Conservation (phyloP, 1,140 invertebrate genomes). For the Ooceraea biroi region DNA sequence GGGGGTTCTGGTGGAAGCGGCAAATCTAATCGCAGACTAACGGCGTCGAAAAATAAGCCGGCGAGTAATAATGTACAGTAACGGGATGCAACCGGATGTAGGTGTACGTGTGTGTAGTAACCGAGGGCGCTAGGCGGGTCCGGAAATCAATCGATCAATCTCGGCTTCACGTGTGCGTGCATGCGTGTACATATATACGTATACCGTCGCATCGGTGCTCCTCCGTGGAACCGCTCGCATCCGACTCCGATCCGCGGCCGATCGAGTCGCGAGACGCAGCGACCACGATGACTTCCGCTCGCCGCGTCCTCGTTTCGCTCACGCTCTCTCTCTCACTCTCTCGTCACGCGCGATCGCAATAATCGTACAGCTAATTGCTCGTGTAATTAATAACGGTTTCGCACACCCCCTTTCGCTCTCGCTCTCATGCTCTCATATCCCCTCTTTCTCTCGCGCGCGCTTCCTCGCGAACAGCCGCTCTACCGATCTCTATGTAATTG, state of each 20-base stretch:
- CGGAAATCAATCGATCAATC: slow-evolving; percentile 69
- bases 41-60: slow-evolving; percentile 70
- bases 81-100: slow-evolving; percentile 7
- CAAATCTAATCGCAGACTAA: slow-evolving; percentile 70
- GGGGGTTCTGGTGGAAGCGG: slow-evolving; percentile 44
- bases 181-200: slow-evolving; percentile 15
- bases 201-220: slow-evolving; percentile 72
- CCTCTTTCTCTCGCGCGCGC: neutral
- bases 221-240: slow-evolving; percentile 59
- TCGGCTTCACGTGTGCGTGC: slow-evolving; percentile 25
- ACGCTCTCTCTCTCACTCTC: slow-evolving; percentile 20
- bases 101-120: slow-evolving; percentile 36
- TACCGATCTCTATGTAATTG: slow-evolving; percentile 63
- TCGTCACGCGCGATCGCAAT: neutral
- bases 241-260: slow-evolving; percentile 34
- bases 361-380: slow-evolving; percentile 47
- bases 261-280: slow-evolving; percentile 52
- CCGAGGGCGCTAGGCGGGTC: slow-evolving; percentile 62
- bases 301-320: neutral
- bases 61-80: slow-evolving; percentile 69
- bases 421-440: neutral
- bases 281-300: neutral
- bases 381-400: slow-evolving; percentile 34
- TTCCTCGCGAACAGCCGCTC: slow-evolving; percentile 53
- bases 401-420: slow-evolving; percentile 8